Evolutionary conservation across 2,797 vertebrate genomes (phyloP).

Genomic region (Sorex maritimensis): DNA sequence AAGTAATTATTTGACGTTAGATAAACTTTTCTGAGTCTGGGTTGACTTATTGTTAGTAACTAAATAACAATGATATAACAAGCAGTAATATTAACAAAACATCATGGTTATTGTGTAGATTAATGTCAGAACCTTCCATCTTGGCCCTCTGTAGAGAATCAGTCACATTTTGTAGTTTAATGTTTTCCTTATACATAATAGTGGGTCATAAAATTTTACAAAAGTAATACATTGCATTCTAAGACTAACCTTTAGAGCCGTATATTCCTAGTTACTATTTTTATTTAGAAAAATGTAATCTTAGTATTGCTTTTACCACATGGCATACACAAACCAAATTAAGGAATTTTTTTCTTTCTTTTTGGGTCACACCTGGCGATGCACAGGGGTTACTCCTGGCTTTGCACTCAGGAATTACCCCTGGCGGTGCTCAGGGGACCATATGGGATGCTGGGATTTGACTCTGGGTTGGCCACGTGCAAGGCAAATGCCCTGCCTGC

Average conservation of each 20-base stretch:
- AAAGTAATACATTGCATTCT: conserved; percentile 14
- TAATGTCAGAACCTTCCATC: not conserved
- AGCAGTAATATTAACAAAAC: not conserved
- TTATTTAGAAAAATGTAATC: not conserved
- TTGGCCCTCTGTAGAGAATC: conserved; percentile 13
- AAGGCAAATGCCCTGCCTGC: no score
- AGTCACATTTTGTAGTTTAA: conserved; percentile 1
- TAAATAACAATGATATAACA: not conserved
- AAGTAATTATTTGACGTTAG: conserved; percentile 34
- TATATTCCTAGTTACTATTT: not conserved
- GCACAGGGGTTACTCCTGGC: no score
- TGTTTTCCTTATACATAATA: not conserved
- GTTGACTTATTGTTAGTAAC: conserved; percentile 13
- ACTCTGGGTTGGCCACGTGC: no score
- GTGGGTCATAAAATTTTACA: not conserved
- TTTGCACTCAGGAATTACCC: no score
- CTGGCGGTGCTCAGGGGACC: no score
- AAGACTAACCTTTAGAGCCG: not conserved
- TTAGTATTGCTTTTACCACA: not conserved
- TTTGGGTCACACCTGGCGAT: no score
- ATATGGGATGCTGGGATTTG: no score
- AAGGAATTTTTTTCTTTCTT: no score
- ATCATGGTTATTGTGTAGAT: conserved; percentile 25
- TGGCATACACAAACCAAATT: not conserved
- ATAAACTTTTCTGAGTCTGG: not conserved